phyloP scores from a whole-genome alignment of 2,888 invertebrate species.

The Dolomedes plantarius region DNA sequence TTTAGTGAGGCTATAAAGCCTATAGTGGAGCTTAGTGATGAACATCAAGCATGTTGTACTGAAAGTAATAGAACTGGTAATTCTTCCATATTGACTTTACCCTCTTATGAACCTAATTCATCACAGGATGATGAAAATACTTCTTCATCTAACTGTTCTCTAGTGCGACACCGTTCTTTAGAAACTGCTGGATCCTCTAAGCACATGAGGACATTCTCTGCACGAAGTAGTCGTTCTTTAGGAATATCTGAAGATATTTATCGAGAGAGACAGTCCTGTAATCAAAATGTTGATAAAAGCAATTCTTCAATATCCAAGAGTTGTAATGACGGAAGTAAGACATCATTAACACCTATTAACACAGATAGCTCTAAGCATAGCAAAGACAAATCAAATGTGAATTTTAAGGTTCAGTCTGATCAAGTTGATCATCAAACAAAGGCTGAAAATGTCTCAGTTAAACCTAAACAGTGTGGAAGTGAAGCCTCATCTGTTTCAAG shows the following conservation, averaged over 20 bases:
- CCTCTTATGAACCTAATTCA: conserved; percentile 32
- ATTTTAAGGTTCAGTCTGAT: conserved; percentile 30
- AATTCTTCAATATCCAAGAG: conserved; percentile 16
- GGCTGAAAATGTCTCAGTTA: neutral
- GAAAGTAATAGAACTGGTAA: conserved; percentile 44
- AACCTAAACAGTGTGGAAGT: conserved; percentile 43
- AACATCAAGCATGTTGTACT: conserved; percentile 80
- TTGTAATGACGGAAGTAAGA: conserved; percentile 3
- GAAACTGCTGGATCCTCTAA: conserved; percentile 66
- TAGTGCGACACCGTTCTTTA: conserved; percentile 73
- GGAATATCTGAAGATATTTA: conserved; percentile 66
- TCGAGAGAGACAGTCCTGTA: conserved; percentile 34
- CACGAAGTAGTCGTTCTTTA: conserved; percentile 70
- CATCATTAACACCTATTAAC: neutral
- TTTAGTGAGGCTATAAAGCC: conserved; percentile 88
- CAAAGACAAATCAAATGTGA: conserved; percentile 40
- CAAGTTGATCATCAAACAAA: conserved; percentile 47
- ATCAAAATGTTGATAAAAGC: conserved; percentile 1
- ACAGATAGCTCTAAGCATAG: conserved; percentile 22
- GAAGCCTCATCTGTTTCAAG: conserved; percentile 66
- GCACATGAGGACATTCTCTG: conserved; percentile 67
- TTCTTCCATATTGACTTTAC: conserved; percentile 24
- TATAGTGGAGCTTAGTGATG: conserved; percentile 89
- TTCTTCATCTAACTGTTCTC: conserved; percentile 51
- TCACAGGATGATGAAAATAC: conserved; percentile 33